These are phyloP conservation scores for Melopsittacus undulatus DNA, from an alignment of 2,797 vertebrate species.

Conservation along the genomic window DNA sequence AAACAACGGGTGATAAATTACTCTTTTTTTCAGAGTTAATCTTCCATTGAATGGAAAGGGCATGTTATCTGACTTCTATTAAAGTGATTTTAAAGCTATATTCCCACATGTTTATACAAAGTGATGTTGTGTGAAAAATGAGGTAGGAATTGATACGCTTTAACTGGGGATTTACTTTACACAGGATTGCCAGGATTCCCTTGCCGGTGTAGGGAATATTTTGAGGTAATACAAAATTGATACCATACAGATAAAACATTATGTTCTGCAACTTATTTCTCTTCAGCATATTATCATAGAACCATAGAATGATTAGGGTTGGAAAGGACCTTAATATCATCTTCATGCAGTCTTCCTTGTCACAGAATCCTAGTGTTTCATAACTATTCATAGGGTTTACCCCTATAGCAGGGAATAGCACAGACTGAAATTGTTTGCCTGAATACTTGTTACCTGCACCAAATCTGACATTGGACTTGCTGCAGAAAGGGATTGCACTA, in stretches of 20 bases:
- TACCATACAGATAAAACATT: not conserved
- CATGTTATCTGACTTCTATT: not conserved
- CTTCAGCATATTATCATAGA: not conserved
- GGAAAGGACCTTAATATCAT: not conserved
- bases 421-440: not conserved
- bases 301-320: not conserved
- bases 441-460: not conserved
- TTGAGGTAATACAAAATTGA: not conserved
- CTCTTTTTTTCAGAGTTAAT: conserved; percentile 40
- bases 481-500: not conserved
- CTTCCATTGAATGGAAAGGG: conserved; percentile 8
- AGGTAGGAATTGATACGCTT: not conserved
- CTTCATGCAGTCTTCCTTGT: not conserved
- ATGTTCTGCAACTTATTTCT: not conserved
- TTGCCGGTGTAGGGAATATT: not conserved
- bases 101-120: not conserved
- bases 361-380: not conserved
- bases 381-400: not conserved
- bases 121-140: not conserved
- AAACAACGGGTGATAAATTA: not conserved
- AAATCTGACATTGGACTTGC: not conserved
- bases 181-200: not conserved
- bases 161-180: not conserved
- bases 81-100: conserved; percentile 1
- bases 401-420: not conserved